Percentiles rank a stretch among this genome's conserved stretches.
Conservation (phyloP, 2,113 vertebrate species). For the Xenopus borealis region DNA sequence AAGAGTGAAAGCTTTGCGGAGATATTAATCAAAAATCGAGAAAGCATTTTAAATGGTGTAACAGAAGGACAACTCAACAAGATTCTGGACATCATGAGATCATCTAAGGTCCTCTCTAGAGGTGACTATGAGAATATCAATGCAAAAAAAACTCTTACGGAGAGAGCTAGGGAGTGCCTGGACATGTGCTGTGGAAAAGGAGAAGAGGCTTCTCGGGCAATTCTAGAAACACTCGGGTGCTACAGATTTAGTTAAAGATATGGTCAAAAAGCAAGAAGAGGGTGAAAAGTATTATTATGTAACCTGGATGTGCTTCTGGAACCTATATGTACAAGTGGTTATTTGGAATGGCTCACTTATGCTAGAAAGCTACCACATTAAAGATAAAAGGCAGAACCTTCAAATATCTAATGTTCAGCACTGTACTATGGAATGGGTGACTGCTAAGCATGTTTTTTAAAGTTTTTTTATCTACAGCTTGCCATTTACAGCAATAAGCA, state of each 20-base stretch:
- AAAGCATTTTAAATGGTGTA: constrained; percentile 61
- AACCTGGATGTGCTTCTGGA: too few species aligned
- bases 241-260: neutral
- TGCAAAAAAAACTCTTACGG: constrained; percentile 53
- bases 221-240: constrained; percentile 20
- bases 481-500: too few species aligned
- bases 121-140: constrained; percentile 64
- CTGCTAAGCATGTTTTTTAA: too few species aligned
- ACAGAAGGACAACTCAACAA: constrained; percentile 71
- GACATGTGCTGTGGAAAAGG: constrained; percentile 62
- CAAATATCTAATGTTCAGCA: too few species aligned
- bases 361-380: too few species aligned
- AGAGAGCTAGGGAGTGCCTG: constrained; percentile 58
- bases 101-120: constrained; percentile 51
- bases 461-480: too few species aligned
- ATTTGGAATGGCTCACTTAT: too few species aligned
- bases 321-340: too few species aligned
- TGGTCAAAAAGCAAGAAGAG: too few species aligned
- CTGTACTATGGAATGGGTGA: too few species aligned
- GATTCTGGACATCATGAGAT: constrained; percentile 62
- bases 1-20: constrained; percentile 45
- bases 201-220: constrained; percentile 56
- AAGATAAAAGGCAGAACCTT: too few species aligned
- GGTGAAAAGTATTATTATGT: too few species aligned
- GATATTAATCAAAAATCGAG: constrained; percentile 56